Evolutionary conservation across 2,888 invertebrate genomes (phyloP).

Genomic region (Rambutsinella grinnellia): DNA sequence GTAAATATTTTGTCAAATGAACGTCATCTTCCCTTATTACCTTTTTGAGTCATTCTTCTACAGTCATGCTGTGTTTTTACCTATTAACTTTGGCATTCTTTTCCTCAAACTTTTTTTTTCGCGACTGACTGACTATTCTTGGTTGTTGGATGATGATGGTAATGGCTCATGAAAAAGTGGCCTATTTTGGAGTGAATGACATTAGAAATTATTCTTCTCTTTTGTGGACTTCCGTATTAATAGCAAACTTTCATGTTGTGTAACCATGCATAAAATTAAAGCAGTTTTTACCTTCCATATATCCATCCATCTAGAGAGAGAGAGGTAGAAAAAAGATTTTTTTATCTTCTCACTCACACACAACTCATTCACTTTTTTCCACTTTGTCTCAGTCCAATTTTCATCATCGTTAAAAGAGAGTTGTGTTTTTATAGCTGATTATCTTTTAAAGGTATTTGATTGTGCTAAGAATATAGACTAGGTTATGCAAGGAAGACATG

Average conservation of each 20-base stretch:
- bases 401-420: slow-evolving; percentile 55
- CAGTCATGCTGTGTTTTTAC: too few relatives aligned
- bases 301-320: slow-evolving; percentile 50
- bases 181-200: slow-evolving; percentile 66
- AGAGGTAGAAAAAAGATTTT: slow-evolving; percentile 18
- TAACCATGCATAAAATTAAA: slow-evolving; percentile 66
- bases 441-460: too few relatives aligned
- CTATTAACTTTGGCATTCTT: too few relatives aligned
- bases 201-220: slow-evolving; percentile 65
- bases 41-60: too few relatives aligned
- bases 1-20: too few relatives aligned
- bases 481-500: too few relatives aligned
- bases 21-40: too few relatives aligned
- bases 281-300: slow-evolving; percentile 64
- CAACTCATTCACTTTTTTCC: slow-evolving; percentile 55
- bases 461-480: too few relatives aligned
- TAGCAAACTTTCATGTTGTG: slow-evolving; percentile 66
- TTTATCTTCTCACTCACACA: slow-evolving; percentile 35
- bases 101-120: too few relatives aligned
- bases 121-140: slow-evolving; percentile 52
- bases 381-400: slow-evolving; percentile 63
- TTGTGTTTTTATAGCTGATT: slow-evolving; percentile 33
- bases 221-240: slow-evolving; percentile 66
- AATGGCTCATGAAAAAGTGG: slow-evolving; percentile 62
- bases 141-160: slow-evolving; percentile 58